phyloP scores from a whole-genome alignment of 2,113 vertebrate species.

The Calyptommatus sinebrachiatus region DNA sequence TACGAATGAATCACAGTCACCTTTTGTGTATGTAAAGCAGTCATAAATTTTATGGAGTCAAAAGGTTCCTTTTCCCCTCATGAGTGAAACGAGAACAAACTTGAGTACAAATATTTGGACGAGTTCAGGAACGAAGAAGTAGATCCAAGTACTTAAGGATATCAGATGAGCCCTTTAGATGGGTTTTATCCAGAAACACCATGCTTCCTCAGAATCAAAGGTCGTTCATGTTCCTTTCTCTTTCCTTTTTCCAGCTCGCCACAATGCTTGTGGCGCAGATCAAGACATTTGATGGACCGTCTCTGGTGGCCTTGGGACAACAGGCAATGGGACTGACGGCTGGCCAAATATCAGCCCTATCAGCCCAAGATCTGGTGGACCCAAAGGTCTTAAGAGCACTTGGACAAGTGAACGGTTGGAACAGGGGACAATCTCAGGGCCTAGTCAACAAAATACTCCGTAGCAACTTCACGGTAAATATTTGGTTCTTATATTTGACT shows the following conservation, averaged over 20 bases:
- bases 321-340: conserved; percentile 32
- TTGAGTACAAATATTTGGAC: not conserved
- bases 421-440: conserved; percentile 22
- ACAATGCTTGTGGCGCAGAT: conserved; percentile 23
- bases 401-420: conserved; percentile 36
- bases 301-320: conserved; percentile 35
- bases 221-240: not conserved
- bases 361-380: not conserved
- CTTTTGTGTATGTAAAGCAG: not conserved
- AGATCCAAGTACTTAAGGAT: not conserved
- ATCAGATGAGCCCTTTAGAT: too few species aligned
- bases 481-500: not conserved
- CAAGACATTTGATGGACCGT: not conserved
- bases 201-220: too few species aligned
- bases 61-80: not conserved
- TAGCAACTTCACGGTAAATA: conserved; percentile 25
- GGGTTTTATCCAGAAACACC: too few species aligned
- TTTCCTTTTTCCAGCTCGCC: conserved; percentile 23
- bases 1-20: not conserved
- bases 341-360: conserved; percentile 27
- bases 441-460: conserved; percentile 22
- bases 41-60: not conserved
- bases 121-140: not conserved
- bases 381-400: conserved; percentile 18
- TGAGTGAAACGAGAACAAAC: not conserved